A percentile compares a stretch with the other conserved stretches of the same genome.
Conservation (phyloP, 2,888 invertebrate species). For the Galeruca laticollis region DNA sequence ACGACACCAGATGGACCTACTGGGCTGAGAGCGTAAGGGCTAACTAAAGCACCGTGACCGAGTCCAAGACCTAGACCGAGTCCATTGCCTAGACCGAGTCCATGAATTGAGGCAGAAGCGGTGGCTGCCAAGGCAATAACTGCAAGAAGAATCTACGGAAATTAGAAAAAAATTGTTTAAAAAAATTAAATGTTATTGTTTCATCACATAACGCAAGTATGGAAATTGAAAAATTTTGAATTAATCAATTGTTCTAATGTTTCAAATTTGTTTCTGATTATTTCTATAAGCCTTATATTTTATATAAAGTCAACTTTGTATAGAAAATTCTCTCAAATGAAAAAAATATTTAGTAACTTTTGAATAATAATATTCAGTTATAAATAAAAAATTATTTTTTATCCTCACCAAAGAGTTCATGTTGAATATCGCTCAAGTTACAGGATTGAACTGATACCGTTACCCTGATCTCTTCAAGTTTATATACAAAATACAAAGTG, state of each 20-base stretch:
- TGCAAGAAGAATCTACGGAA: slow-evolving; percentile 24
- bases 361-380: too few relatives aligned
- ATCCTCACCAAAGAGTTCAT: neutral
- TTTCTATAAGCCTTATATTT: too few relatives aligned
- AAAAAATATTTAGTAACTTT: too few relatives aligned
- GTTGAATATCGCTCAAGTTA: slow-evolving; percentile 24
- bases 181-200: neutral
- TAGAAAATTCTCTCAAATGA: too few relatives aligned
- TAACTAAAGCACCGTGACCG: slow-evolving; percentile 17
- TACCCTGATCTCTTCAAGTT: slow-evolving; percentile 32
- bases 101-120: slow-evolving; percentile 31
- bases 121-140: slow-evolving; percentile 30
- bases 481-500: slow-evolving; percentile 29
- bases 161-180: neutral
- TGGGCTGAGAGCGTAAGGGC: slow-evolving; percentile 35
- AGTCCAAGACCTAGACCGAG: slow-evolving; percentile 9
- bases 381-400: too few relatives aligned
- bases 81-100: neutral
- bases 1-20: slow-evolving; percentile 41
- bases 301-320: too few relatives aligned
- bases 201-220: too few relatives aligned
- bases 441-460: slow-evolving; percentile 40
- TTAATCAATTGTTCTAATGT: too few relatives aligned
- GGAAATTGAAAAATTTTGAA: too few relatives aligned
- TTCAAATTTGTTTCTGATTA: too few relatives aligned